phyloP scores from a whole-genome alignment of 2,888 invertebrate species.

The Nephrotoma guestfalica region DNA sequence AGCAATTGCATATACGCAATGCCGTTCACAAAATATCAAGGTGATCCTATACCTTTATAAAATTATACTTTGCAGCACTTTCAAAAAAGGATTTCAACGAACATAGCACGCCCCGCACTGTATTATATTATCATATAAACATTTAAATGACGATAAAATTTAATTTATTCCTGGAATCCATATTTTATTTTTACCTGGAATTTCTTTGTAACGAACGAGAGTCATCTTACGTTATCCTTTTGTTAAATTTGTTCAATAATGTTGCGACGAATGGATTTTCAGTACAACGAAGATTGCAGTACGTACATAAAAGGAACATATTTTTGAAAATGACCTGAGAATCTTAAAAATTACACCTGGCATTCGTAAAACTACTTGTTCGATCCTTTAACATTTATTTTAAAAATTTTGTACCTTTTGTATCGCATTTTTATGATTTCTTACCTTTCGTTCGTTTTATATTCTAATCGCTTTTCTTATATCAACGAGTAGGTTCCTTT shows the following conservation, averaged over 20 bases:
- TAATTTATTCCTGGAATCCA: neutral
- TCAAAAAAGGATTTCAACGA: neutral
- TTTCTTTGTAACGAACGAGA: neutral
- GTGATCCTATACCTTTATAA: neutral
- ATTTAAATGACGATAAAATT: neutral
- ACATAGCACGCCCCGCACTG: neutral
- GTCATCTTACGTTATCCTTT: neutral
- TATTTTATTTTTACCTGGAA: neutral
- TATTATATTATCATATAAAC: neutral
- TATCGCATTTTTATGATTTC: neutral
- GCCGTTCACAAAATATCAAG: neutral
- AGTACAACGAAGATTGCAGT: neutral
- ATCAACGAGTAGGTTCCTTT: neutral
- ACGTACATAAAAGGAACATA: neutral
- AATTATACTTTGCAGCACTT: neutral
- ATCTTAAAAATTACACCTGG: neutral
- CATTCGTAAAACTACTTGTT: neutral
- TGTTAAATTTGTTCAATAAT: neutral
- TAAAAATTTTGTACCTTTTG: neutral
- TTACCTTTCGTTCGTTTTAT: neutral
- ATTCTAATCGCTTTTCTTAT: neutral
- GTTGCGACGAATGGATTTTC: neutral
- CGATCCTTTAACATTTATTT: neutral
- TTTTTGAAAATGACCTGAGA: neutral
- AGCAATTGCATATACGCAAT: neutral